Evolutionary conservation across 2,888 invertebrate species (phyloP).

Genomic region (Mallateleia sp.): DNA sequence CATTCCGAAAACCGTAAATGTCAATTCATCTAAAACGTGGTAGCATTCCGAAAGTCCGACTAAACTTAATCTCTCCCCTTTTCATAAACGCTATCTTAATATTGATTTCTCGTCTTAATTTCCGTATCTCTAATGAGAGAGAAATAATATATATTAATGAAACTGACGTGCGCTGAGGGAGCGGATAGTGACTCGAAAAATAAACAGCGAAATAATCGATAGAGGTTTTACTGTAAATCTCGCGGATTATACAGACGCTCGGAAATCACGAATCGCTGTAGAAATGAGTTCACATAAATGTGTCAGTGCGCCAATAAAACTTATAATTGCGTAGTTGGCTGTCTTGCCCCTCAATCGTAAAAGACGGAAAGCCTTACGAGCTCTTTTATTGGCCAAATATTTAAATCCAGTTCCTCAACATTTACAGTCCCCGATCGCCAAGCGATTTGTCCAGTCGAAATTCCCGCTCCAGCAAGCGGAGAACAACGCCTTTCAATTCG

Average conservation of each 20-base stretch:
- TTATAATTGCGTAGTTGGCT: too few species aligned
- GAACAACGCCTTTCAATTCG: not conserved
- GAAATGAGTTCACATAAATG: not conserved
- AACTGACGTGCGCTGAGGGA: not conserved
- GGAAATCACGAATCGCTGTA: not conserved
- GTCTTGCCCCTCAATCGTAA: too few species aligned
- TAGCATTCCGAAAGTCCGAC: too few species aligned
- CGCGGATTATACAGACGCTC: not conserved
- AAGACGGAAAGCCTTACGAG: too few species aligned
- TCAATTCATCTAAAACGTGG: too few species aligned
- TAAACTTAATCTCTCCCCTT: too few species aligned
- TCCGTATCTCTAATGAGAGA: not conserved
- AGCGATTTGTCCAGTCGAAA: not conserved
- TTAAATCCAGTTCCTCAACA: not conserved
- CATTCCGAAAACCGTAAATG: too few species aligned
- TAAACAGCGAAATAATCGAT: conserved; percentile 19
- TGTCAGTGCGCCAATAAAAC: too few species aligned
- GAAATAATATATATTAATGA: not conserved
- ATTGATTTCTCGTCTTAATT: not conserved
- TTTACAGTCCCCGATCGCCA: not conserved
- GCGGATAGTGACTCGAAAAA: not conserved
- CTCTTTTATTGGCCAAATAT: not conserved
- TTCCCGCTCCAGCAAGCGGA: not conserved
- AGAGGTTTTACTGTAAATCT: not conserved
- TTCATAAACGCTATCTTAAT: not conserved